phyloP scores from a whole-genome alignment of 1,140 invertebrate species.

The Drosophila mojavensis region DNA sequence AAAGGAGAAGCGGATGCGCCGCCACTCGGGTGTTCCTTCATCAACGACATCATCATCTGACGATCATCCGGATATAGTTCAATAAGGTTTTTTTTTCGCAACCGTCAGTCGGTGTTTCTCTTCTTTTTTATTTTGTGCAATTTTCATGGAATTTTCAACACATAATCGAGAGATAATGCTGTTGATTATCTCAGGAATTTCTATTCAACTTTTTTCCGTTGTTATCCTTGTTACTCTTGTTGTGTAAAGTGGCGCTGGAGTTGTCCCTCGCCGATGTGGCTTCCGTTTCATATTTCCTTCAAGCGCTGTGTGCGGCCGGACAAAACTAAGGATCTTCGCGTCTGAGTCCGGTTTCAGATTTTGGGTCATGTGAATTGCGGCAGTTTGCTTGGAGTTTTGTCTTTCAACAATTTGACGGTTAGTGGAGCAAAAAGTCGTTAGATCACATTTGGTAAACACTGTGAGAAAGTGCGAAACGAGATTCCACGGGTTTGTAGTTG shows the following conservation, averaged over 20 bases:
- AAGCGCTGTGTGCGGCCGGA: constrained; percentile 58
- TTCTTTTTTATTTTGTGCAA: constrained; percentile 59
- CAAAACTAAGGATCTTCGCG: constrained; percentile 10
- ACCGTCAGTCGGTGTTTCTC: constrained; percentile 47
- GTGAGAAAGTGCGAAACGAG: constrained; percentile 3
- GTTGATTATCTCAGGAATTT: constrained; percentile 80
- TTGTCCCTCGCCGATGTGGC: constrained; percentile 34
- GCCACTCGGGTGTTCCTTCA: constrained; percentile 70
- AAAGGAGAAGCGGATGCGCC: constrained; percentile 74
- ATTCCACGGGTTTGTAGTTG: neutral
- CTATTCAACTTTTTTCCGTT: constrained; percentile 34
- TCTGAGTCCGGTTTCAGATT: constrained; percentile 34
- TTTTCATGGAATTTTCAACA: constrained; percentile 74
- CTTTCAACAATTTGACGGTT: constrained; percentile 4
- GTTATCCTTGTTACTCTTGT: constrained; percentile 6
- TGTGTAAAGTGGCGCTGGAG: constrained; percentile 57
- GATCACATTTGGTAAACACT: neutral
- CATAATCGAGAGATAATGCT: constrained; percentile 76
- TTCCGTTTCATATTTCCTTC: constrained; percentile 69
- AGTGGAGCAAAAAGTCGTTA: constrained; percentile 24
- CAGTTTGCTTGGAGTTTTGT: constrained; percentile 15
- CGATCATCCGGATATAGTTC: constrained; percentile 82
- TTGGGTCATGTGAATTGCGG: neutral
- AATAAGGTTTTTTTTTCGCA: constrained; percentile 56
- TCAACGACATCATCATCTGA: constrained; percentile 64